These are phyloP conservation scores for Panthera tigris DNA, from an alignment of 2,113 vertebrate genomes.

Conservation along the genomic window DNA sequence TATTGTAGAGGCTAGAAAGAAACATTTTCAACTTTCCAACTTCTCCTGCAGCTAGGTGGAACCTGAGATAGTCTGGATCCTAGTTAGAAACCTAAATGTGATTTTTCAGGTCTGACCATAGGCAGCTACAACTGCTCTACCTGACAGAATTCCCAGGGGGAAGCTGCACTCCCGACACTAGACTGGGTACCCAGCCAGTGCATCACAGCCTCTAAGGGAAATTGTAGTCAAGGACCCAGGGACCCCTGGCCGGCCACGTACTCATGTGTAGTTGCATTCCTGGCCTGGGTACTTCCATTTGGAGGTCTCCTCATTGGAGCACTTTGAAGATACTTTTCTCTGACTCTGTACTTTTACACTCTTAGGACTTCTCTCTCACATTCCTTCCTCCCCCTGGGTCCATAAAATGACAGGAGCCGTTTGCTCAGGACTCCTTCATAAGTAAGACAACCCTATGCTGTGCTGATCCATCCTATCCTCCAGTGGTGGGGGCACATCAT, in stretches of 20 bases:
- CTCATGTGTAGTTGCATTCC: background rate
- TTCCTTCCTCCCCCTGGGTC: background rate
- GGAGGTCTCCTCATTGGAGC: background rate
- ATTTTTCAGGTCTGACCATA: background rate
- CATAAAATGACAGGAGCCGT: background rate
- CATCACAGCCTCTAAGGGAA: background rate
- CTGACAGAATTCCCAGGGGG: background rate
- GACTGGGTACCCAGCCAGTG: no score
- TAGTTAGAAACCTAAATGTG: background rate
- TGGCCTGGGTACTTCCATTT: background rate
- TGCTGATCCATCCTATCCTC: background rate
- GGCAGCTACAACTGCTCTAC: background rate
- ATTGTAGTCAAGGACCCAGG: background rate
- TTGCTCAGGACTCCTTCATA: background rate
- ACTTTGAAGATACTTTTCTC: background rate
- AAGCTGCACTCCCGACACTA: background rate
- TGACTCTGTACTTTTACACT: background rate
- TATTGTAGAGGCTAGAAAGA: background rate
- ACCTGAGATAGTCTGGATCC: background rate
- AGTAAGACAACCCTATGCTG: background rate
- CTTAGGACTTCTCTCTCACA: background rate
- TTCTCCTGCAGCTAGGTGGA: background rate
- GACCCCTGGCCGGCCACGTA: background rate
- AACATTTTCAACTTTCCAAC: background rate
- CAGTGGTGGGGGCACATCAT: background rate